These are phyloP conservation scores for Psophia crepitans DNA, from an alignment of 2,113 vertebrate genomes.

Conservation along the genomic window DNA sequence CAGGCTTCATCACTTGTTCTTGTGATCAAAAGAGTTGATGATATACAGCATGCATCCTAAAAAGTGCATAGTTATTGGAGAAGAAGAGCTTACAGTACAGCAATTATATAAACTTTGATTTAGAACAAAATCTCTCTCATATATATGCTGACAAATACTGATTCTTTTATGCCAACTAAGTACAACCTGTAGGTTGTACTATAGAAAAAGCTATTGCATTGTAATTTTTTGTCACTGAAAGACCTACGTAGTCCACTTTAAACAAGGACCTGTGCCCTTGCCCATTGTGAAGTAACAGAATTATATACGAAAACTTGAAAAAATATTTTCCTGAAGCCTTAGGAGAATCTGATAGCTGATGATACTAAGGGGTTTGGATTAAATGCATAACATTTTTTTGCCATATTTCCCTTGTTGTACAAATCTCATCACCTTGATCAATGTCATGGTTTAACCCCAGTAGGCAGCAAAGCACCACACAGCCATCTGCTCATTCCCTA, in stretches of 20 bases:
- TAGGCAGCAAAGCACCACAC: not conserved
- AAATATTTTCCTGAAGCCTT: not conserved
- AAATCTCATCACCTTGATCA: not conserved
- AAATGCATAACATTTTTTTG: not conserved
- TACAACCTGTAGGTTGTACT: not conserved
- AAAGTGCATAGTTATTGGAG: not conserved
- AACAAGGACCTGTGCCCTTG: not conserved
- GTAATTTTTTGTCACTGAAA: not conserved
- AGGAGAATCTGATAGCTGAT: not conserved
- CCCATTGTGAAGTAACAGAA: not conserved
- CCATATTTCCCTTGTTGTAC: not conserved
- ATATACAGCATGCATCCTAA: not conserved
- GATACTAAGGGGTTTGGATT: not conserved
- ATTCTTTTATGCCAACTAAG: not conserved
- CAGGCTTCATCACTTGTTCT: not conserved
- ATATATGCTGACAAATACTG: not conserved
- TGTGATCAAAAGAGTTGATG: not conserved
- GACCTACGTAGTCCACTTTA: not conserved
- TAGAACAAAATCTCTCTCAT: not conserved
- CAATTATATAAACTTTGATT: not conserved
- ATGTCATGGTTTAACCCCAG: not conserved
- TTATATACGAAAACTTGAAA: not conserved
- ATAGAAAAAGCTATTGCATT: not conserved
- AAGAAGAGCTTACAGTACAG: not conserved
- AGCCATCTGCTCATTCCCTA: rapidly evolving